These are phyloP conservation scores for Parasteatoda tepidariorum DNA, from an alignment of 1,140 invertebrate genomes.

Conservation along the genomic window DNA sequence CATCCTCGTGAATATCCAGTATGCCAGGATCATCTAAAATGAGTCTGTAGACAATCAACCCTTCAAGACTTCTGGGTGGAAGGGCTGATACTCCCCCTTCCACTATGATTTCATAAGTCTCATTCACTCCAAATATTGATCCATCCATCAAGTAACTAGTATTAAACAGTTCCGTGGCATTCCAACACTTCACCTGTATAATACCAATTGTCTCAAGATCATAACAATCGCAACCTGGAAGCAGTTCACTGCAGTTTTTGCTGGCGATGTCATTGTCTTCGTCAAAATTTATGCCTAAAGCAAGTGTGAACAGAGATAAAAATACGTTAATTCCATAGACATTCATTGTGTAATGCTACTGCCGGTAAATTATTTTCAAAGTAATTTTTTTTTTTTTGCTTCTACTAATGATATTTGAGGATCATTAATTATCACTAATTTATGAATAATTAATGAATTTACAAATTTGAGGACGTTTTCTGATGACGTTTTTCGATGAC, in stretches of 20 bases:
- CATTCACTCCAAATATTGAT: background rate
- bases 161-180: background rate
- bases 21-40: slow-evolving; percentile 2
- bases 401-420: too few species aligned
- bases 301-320: too few species aligned
- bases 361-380: too few species aligned
- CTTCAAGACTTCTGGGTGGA: background rate
- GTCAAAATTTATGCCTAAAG: too few species aligned
- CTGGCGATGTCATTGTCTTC: background rate
- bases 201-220: background rate
- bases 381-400: too few species aligned
- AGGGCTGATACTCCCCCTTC: background rate
- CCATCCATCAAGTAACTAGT: background rate
- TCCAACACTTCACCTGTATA: background rate
- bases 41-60: slow-evolving; percentile 1
- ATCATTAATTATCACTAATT: too few species aligned
- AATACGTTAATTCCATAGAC: too few species aligned
- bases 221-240: background rate
- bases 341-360: too few species aligned
- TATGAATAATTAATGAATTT: too few species aligned
- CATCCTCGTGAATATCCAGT: background rate
- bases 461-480: too few species aligned
- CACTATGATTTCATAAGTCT: slow-evolving; percentile 11
- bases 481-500: too few species aligned
- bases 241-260: background rate